Percentiles rank a stretch among this genome's conserved stretches.
phyloP scores from a whole-genome alignment of 2,888 invertebrate genomes.

The Electrophaes corylata region DNA sequence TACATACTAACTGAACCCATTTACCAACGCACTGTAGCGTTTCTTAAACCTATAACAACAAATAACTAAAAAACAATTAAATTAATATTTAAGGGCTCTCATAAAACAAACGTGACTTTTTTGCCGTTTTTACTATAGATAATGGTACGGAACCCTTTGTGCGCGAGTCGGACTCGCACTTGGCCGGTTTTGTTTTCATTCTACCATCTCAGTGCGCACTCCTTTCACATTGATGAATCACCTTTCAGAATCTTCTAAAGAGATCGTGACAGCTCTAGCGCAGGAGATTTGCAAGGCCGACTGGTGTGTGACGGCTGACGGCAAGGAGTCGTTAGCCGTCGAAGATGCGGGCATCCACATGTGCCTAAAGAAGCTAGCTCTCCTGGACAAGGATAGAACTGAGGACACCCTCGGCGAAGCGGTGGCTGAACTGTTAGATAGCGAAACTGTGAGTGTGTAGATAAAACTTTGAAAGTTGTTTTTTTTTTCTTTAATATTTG shows the following conservation, averaged over 20 bases:
- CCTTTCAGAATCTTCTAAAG: conserved; percentile 64
- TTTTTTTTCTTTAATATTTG: too few species aligned
- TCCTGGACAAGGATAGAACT: conserved; percentile 83
- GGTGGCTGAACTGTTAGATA: conserved; percentile 78
- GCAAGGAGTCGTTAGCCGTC: conserved; percentile 80
- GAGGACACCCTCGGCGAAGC: conserved; percentile 84
- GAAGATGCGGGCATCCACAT: conserved; percentile 91
- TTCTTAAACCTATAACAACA: too few species aligned
- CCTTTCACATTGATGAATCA: neutral
- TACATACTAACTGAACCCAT: too few species aligned
- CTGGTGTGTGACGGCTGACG: conserved; percentile 82
- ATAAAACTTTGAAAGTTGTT: too few species aligned
- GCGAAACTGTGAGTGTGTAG: conserved; percentile 80
- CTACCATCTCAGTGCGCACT: neutral
- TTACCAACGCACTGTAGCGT: too few species aligned
- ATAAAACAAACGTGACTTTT: too few species aligned
- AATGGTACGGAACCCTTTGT: too few species aligned
- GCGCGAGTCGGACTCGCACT: too few species aligned
- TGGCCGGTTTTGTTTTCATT: neutral
- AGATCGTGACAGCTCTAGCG: conserved; percentile 62
- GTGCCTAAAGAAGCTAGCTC: conserved; percentile 89
- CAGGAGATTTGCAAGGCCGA: conserved; percentile 70
- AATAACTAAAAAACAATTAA: too few species aligned
- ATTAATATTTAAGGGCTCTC: too few species aligned
- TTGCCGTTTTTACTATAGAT: too few species aligned